phyloP scores from a whole-genome alignment of 2,797 vertebrate species.

The Crocidura indochinensis region DNA sequence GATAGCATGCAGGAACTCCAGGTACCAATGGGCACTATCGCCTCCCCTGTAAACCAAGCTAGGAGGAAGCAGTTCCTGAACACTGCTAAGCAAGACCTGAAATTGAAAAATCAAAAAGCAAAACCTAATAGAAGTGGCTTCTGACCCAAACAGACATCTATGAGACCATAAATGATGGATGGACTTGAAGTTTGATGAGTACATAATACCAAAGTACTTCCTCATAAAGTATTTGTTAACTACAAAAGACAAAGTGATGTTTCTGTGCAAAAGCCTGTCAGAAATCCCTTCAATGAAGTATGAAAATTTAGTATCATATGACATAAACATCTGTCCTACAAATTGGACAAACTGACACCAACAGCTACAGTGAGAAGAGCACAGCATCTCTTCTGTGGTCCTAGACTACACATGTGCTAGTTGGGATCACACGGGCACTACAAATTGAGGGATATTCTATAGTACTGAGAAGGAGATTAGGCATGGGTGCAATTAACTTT shows the following conservation, averaged over 20 bases:
- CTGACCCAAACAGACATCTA: not conserved
- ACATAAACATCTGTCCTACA: not conserved
- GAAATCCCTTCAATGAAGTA: not conserved
- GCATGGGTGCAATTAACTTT: no score
- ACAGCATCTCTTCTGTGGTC: not conserved
- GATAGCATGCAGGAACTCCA: no score
- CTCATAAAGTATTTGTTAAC: not conserved
- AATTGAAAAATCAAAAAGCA: no score
- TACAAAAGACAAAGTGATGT: conserved; percentile 38
- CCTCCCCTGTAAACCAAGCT: no score
- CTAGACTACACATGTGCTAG: not conserved
- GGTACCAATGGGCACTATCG: no score
- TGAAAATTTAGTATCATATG: not conserved
- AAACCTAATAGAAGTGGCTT: not conserved
- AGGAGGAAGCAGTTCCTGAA: no score
- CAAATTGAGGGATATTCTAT: no score
- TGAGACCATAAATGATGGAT: conserved; percentile 4
- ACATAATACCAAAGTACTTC: not conserved
- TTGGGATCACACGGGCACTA: no score
- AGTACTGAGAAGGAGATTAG: no score
- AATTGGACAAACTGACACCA: not conserved
- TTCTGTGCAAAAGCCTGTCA: not conserved
- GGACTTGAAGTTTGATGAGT: conserved; percentile 1
- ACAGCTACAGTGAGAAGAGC: not conserved
- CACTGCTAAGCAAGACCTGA: no score